Evolutionary conservation across 2,113 vertebrate genomes (phyloP), one percentile per base, ranked within the genome.

Genomic region (Forbesichthys agassizii): DNA sequence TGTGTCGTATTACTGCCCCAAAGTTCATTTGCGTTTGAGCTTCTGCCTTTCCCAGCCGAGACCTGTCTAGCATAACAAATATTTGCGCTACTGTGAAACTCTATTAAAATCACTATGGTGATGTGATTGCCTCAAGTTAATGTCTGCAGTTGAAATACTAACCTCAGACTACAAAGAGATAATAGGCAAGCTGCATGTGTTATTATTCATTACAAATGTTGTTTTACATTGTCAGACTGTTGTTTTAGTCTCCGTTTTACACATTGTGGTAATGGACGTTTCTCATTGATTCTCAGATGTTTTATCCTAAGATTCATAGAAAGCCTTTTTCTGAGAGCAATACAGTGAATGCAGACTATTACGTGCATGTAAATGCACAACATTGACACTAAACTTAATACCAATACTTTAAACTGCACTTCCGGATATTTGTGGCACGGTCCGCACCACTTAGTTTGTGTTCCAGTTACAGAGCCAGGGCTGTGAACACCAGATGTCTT

Each of bases 61-160:
- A 82, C 78, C 85, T 81, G 88, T 82, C 88, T 86, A 33, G 73
- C 85, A 84, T 88, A 85, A 86, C 85, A 88, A 90, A 89, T 86
- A 89, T 80, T 86, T 86, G 73, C 75, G 77, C 74, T 78, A 13
- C 16, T 42, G 14, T 42, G 48, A 89, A 87, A 89, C 84, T 85
- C 85, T 79, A 90, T 90, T 90, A 89, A 87, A 89, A 88, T 84
- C 86, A 79, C 80, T 88, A 86, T 77, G 84, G 84, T 73, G 81
- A 88, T 79, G 85, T 68, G 85, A 84, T 88, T 69, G 83, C 85
- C 86, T 81, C 74, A 86, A 88, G 88, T 90, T 85, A 88, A 82
- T 89, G 83, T 77, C 81, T 88, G 82, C 88, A 88, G 89, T 85
- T 88, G 85, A 89, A 91, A 89, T 81, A 74, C 88, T 88, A 88